Evolutionary conservation across 30 jellyfish, hydroid and myxozoan genomes (phyloP), one percentile per base, ranked within the genome.

Genomic region (Nemopilema nomurai): DNA sequence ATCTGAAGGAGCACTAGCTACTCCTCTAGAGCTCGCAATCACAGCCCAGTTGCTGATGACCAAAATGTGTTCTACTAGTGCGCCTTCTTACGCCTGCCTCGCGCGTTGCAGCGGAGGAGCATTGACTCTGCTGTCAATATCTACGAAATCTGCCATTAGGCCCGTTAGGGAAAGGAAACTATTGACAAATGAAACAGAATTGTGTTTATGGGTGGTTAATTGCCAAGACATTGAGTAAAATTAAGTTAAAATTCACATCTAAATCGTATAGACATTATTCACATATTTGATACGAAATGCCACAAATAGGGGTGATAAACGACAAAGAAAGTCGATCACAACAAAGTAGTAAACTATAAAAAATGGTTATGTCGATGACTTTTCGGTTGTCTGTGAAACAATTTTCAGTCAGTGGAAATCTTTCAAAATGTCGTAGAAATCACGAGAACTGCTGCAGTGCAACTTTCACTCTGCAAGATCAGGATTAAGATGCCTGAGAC

Each of bases 361-460:
- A 41, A 41, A 41, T 3, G 9, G 13, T 41, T 41, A 41, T 3
- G 57, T 6, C 57, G 57, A 41, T 41, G 13, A 13, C 57, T 13
- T 6, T 41, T 18, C 27, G 18, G 4, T 63, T 21, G 7, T 18
- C n/a, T n/a, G n/a, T n/a, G n/a, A n/a, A n/a, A n/a, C 73, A 25
- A 6, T 63, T 63, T 25, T 63, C 73, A 63, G 30, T 63, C 73
- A 63, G n/a, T n/a, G n/a, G n/a, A 25, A 63, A 18, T 20, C 50
- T 73, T 63, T 25, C 62, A 49, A 28, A 28, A 41, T 41, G 6
- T 6, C 13, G 57, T 13, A 41, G 57, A 41, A 13, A 82, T 89
- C 91, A 89, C 18, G 97, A 67, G 70, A 89, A 89, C 68, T 82
- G 92, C 83, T 89, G 90, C 81, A 89, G 77, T 22, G 97, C 90